These are phyloP conservation scores for Calameuta idolon DNA, from an alignment of 2,888 invertebrate genomes.

Conservation along the genomic window DNA sequence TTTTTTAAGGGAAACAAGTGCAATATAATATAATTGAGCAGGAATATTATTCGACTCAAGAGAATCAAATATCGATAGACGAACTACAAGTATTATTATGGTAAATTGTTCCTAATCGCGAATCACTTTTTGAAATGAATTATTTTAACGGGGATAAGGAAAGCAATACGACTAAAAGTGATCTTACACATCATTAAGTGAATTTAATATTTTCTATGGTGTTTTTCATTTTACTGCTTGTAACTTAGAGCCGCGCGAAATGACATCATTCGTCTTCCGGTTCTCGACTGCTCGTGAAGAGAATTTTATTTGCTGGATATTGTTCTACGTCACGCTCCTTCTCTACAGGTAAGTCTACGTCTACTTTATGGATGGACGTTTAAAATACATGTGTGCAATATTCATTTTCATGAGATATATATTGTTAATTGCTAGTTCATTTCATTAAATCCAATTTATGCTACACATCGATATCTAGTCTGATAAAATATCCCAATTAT, in stretches of 20 bases:
- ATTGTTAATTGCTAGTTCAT: background rate
- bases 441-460: background rate
- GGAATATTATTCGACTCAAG: background rate
- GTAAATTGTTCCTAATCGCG: background rate
- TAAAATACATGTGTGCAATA: background rate
- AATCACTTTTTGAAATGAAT: no score
- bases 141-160: background rate
- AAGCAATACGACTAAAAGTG: background rate
- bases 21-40: background rate
- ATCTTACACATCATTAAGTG: background rate
- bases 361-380: background rate
- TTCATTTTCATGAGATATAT: background rate
- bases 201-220: background rate
- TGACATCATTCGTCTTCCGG: conserved; percentile 5
- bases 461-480: background rate
- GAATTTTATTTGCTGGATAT: background rate
- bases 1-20: background rate
- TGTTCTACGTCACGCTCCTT: background rate
- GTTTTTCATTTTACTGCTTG: background rate
- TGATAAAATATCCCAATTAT: background rate
- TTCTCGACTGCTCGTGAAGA: background rate
- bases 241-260: background rate
- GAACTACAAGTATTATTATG: background rate
- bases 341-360: background rate
- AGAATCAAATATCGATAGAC: no score